A percentile compares a stretch with the other conserved stretches of the same genome.
Conservation (phyloP, 2,797 vertebrate genomes). For the Paguma larvata region DNA sequence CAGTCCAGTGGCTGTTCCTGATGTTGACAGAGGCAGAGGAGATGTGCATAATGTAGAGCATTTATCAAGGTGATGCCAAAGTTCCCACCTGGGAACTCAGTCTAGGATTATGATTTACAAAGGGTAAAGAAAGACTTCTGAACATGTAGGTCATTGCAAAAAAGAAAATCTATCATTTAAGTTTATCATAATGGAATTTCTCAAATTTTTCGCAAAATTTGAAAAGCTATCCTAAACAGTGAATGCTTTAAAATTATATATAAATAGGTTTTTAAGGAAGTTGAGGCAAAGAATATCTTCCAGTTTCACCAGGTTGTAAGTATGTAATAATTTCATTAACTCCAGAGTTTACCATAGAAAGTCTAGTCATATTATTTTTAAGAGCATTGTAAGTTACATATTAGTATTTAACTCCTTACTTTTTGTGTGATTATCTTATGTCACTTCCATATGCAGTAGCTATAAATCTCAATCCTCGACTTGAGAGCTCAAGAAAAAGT, state of each 20-base stretch:
- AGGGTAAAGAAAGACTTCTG: conserved; percentile 25
- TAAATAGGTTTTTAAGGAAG: background rate
- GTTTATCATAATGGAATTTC: background rate
- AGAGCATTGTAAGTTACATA: background rate
- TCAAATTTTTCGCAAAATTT: conserved; percentile 27
- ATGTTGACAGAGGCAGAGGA: conserved; percentile 45
- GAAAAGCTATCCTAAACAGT: conserved; percentile 14
- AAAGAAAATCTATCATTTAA: background rate
- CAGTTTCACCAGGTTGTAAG: background rate
- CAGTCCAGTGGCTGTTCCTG: background rate
- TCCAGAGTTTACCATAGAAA: conserved; percentile 26
- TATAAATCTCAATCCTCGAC: background rate
- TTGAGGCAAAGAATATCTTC: background rate
- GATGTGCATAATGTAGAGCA: background rate
- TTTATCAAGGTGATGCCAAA: conserved; percentile 62
- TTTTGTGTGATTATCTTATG: background rate
- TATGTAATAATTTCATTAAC: conserved; percentile 11
- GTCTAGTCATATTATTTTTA: background rate
- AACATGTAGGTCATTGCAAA: background rate
- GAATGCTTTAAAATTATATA: background rate
- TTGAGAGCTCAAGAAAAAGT: background rate
- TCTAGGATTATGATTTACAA: background rate
- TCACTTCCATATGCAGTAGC: background rate
- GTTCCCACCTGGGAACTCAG: background rate
- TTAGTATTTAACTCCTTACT: conserved; percentile 38